Evolutionary conservation across 2,888 invertebrate genomes (phyloP).

Genomic region (Drosophila aldrichi): DNA sequence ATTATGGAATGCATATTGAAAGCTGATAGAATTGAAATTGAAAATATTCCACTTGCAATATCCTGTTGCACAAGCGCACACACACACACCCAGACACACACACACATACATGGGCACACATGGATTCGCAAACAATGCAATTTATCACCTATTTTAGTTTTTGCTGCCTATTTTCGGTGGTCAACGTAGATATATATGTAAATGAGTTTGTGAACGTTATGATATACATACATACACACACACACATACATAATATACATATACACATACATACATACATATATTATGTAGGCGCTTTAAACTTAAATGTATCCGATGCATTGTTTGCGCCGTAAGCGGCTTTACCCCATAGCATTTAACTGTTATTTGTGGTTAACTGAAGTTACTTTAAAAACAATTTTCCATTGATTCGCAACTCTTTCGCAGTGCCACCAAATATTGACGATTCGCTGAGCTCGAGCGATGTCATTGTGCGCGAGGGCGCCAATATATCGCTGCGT

Average conservation of each 20-base stretch:
- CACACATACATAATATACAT: slow-evolving; percentile 3
- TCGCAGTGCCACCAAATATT: slow-evolving; percentile 95
- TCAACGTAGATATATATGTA: slow-evolving; percentile 5
- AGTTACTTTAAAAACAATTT: not conserved
- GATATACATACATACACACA: not conserved
- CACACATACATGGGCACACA: not conserved
- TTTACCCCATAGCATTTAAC: slow-evolving; percentile 49
- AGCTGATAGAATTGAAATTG: slow-evolving; percentile 28
- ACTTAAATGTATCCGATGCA: slow-evolving; percentile 44
- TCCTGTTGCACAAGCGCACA: slow-evolving; percentile 50
- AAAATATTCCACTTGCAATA: slow-evolving; percentile 54
- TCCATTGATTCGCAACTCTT: not conserved
- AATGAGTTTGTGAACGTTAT: slow-evolving; percentile 21
- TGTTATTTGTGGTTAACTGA: slow-evolving; percentile 4
- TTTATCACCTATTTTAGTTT: slow-evolving; percentile 42
- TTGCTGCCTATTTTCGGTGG: slow-evolving; percentile 4
- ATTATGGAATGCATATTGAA: slow-evolving; percentile 43
- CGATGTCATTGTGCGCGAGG: slow-evolving; percentile 94
- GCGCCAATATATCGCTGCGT: slow-evolving; percentile 93
- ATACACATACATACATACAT: slow-evolving; percentile 3
- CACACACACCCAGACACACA: not conserved
- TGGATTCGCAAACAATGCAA: slow-evolving; percentile 41
- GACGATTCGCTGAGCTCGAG: slow-evolving; percentile 95
- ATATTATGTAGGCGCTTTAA: slow-evolving; percentile 38
- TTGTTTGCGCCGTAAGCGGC: slow-evolving; percentile 46